phyloP scores from a whole-genome alignment of 2,797 vertebrate species.

The Nannoperca obscura region DNA sequence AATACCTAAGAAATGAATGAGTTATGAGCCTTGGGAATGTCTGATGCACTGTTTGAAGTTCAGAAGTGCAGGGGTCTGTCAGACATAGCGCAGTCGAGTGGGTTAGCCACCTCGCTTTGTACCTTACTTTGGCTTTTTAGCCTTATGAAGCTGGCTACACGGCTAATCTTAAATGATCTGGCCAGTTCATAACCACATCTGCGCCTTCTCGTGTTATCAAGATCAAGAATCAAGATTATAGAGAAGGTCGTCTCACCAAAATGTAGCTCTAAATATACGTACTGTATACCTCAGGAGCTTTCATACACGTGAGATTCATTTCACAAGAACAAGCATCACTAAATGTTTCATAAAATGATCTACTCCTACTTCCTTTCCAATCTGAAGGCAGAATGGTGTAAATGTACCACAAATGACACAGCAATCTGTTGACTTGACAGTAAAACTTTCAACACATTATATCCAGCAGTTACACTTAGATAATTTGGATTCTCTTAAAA shows the following conservation, averaged over 20 bases:
- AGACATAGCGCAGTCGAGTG: conserved; percentile 44
- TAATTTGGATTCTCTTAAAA: neutral
- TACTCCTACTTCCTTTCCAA: neutral
- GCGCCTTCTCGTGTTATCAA: neutral
- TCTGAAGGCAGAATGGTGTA: neutral
- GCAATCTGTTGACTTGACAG: conserved; percentile 1
- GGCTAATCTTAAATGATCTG: neutral
- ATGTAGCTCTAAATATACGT: neutral
- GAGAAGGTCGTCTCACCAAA: neutral
- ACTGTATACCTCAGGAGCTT: neutral
- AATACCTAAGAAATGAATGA: conserved; percentile 71
- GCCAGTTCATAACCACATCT: neutral
- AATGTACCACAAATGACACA: neutral
- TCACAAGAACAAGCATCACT: neutral
- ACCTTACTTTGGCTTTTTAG: conserved; percentile 30
- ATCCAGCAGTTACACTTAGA: neutral
- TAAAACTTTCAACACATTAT: neutral
- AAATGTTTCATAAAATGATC: neutral
- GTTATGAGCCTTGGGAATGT: conserved; percentile 64
- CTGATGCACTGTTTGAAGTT: conserved; percentile 64
- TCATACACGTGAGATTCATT: neutral
- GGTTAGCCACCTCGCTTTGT: conserved; percentile 31
- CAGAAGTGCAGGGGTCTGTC: conserved; percentile 47
- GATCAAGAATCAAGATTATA: neutral
- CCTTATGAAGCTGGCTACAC: neutral